Percentiles rank a stretch among this genome's conserved stretches.
phyloP scores from a whole-genome alignment of 2,888 invertebrate genomes.

The Zhengitettix transpicula region DNA sequence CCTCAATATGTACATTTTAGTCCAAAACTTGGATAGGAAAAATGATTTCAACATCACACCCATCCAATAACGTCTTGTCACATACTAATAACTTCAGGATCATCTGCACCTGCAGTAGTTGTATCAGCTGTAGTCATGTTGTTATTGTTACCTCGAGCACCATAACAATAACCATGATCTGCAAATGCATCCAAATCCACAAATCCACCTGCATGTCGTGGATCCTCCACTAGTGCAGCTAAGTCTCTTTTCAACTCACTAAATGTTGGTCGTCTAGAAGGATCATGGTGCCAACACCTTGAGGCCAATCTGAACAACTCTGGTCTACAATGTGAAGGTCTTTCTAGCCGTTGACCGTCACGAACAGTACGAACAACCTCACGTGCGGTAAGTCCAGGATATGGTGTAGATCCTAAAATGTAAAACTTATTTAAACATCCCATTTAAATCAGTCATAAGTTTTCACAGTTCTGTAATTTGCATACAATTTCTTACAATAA shows the following conservation, averaged over 20 bases:
- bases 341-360: constrained; percentile 58
- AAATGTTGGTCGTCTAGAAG: constrained; percentile 55
- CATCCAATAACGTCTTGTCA: background rate
- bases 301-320: constrained; percentile 46
- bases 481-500: too few relatives aligned
- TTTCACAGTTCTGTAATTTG: too few relatives aligned
- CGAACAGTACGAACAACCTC: constrained; percentile 68
- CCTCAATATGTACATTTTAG: too few relatives aligned
- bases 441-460: too few relatives aligned
- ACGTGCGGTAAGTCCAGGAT: constrained; percentile 67
- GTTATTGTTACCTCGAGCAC: background rate
- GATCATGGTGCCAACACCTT: constrained; percentile 48
- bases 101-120: background rate
- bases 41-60: too few relatives aligned
- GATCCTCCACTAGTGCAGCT: constrained; percentile 41
- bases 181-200: constrained; percentile 39
- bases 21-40: too few relatives aligned
- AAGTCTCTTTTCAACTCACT: constrained; percentile 33
- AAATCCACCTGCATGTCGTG: constrained; percentile 43
- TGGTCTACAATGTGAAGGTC: constrained; percentile 62
- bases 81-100: background rate
- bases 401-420: constrained; percentile 60
- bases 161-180: background rate
- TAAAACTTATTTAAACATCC: too few relatives aligned
- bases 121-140: background rate